phyloP scores from a whole-genome alignment of 2,888 invertebrate species.

The Prosopocoilus inquinatus region DNA sequence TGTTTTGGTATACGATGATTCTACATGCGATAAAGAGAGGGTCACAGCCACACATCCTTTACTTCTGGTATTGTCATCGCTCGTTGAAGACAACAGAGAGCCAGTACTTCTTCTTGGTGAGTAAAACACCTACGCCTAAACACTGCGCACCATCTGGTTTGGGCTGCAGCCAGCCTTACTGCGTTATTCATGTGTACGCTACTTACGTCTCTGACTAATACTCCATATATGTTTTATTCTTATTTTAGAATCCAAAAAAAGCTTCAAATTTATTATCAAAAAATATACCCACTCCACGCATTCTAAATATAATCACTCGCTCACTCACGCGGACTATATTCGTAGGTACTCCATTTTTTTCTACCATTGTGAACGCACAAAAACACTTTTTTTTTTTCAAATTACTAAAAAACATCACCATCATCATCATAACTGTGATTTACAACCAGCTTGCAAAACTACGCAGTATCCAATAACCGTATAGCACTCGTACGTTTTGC shows the following conservation, averaged over 20 bases:
- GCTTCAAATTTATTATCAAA: not conserved
- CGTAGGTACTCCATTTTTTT: not conserved
- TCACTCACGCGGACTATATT: not conserved
- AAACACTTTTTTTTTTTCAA: too few species aligned
- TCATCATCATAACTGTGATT: too few species aligned
- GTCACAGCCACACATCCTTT: constrained; percentile 61
- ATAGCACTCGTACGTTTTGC: constrained; percentile 15
- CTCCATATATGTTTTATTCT: constrained; percentile 28
- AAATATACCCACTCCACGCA: not conserved
- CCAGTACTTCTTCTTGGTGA: constrained; percentile 67
- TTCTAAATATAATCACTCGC: not conserved
- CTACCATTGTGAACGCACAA: too few species aligned
- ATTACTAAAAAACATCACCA: too few species aligned
- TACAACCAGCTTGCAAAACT: constrained; percentile 14
- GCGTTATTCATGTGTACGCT: constrained; percentile 29
- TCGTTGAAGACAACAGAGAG: constrained; percentile 66
- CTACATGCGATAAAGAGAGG: constrained; percentile 61
- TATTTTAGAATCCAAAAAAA: constrained; percentile 20
- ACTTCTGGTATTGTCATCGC: constrained; percentile 63
- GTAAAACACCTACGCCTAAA: constrained; percentile 35
- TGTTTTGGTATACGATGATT: constrained; percentile 70
- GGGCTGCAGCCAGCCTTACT: constrained; percentile 2
- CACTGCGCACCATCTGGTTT: not conserved
- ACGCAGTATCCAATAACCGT: constrained; percentile 10
- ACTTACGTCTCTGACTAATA: constrained; percentile 32